Conservation (phyloP, 2,888 invertebrate genomes). For the Oscheius sp. region DNA sequence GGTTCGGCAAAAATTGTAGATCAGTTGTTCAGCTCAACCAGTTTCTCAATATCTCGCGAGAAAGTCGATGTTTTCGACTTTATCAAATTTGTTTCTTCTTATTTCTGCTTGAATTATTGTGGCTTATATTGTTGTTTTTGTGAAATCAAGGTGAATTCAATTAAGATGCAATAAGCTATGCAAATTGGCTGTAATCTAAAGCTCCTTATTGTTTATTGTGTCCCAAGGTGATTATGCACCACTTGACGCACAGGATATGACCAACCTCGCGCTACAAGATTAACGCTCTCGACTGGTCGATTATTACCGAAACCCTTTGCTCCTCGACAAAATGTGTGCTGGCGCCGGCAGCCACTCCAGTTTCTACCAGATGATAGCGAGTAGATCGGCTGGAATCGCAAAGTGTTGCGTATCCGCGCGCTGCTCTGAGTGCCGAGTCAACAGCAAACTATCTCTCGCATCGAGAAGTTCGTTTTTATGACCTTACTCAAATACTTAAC, state of each 20-base stretch:
- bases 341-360: neutral
- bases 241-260: slow-evolving; percentile 18
- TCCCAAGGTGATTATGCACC: neutral
- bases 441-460: slow-evolving; percentile 27
- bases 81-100: no score
- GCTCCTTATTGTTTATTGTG: neutral
- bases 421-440: slow-evolving; percentile 26
- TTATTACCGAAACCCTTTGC: slow-evolving; percentile 11
- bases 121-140: no score
- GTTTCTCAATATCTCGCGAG: no score
- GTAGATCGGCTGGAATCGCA: slow-evolving; percentile 13
- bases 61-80: no score
- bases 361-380: slow-evolving; percentile 2
- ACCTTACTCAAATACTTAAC: slow-evolving; percentile 21
- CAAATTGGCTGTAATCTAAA: no score
- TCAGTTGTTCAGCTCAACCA: no score
- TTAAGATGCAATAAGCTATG: no score
- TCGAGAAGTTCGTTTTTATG: slow-evolving; percentile 27
- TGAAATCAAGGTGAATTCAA: no score
- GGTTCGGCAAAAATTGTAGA: no score
- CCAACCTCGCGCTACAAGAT: neutral
- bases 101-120: no score
- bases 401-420: slow-evolving; percentile 25
- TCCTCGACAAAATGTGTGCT: no score
- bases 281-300: slow-evolving; percentile 22